Evolutionary conservation across 2,888 invertebrate genomes (phyloP), one percentile per base, ranked within the genome.

Genomic region (Athalia circularis): DNA sequence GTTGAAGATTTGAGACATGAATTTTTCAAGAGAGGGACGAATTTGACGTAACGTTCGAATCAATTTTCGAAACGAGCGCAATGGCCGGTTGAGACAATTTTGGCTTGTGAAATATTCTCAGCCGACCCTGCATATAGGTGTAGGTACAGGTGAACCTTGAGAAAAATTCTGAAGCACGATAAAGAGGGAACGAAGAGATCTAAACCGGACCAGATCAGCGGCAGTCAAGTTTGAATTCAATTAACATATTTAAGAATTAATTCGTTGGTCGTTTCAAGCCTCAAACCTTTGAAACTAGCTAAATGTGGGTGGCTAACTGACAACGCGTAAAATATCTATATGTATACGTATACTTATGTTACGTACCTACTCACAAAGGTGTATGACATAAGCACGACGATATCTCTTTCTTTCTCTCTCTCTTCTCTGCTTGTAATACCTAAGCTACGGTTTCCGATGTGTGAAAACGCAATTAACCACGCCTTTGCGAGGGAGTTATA

Each of bases 151-250:
- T 29, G 29, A 29, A 29, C 29, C 29, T 29, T 29, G 29, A 1
- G 29, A n/a, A 54, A 54, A 54, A n/a, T 8, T 8, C 9, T n/a
- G 54, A 54, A 52, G 52, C 15, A 52, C 52, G 29, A 50, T 6
- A 11, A 13, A 68, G 52, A 8, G 48, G 43, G 15, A 47, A 65
- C 52, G 45, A 29, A 29, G 29, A 45, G 47, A 57, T 59, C 57
- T 4, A 54, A 7, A 57, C 59, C 9, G 72, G 72, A 72, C 72
- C 13, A 72, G 72, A 72, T 68, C 72, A 59, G 59, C 47, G 47
- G 47, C 72, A 57, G 45, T 57, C 57, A 72, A 13, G 72, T 72
- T 72, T 72, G 72, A 72, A 72, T 72, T 72, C 57, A 72, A 72
- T 59, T 72, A 72, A 72, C 59, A 47, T 72, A 72, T 59, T 72